Conservation (phyloP, 1,140 invertebrate genomes). For the Acromyrmex heyeri region DNA sequence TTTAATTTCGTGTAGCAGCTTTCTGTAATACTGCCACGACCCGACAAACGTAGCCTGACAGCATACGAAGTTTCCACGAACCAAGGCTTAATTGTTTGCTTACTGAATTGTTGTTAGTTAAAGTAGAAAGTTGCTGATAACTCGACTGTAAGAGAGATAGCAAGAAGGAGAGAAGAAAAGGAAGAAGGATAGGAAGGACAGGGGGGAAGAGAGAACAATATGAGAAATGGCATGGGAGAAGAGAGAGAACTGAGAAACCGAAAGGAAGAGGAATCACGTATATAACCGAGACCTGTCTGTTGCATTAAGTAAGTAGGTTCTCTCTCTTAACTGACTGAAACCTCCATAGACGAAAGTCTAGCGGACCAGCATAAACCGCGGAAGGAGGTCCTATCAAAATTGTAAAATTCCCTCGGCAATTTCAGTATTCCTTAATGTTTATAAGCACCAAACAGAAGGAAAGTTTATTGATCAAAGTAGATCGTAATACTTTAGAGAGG, state of each 20-base stretch:
- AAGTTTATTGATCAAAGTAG: slow-evolving; percentile 26
- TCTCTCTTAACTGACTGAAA: slow-evolving; percentile 27
- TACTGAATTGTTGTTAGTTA: slow-evolving; percentile 83
- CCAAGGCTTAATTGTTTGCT: slow-evolving; percentile 83
- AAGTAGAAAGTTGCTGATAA: slow-evolving; percentile 85
- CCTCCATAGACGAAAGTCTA: slow-evolving; percentile 40
- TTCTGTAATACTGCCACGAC: slow-evolving; percentile 51
- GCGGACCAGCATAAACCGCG: not conserved
- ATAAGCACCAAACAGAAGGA: not conserved
- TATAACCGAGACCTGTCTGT: slow-evolving; percentile 22
- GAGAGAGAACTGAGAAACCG: slow-evolving; percentile 9
- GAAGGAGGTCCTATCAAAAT: slow-evolving; percentile 35
- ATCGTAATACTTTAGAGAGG: slow-evolving; percentile 15
- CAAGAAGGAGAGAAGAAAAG: not conserved
- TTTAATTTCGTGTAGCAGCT: slow-evolving; percentile 70
- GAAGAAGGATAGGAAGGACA: not conserved
- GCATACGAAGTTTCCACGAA: slow-evolving; percentile 73
- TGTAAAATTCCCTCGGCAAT: slow-evolving; percentile 26
- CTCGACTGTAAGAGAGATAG: slow-evolving; percentile 68
- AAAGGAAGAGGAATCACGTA: slow-evolving; percentile 24
- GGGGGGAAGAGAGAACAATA: not conserved
- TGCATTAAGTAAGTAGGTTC: slow-evolving; percentile 64
- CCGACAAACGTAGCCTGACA: slow-evolving; percentile 60
- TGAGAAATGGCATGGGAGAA: not conserved
- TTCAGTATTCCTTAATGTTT: slow-evolving; percentile 37